Percentiles rank a stretch among this genome's conserved stretches.
These are phyloP conservation scores for Schizopygopsis pylzovi DNA, from an alignment of 2,797 vertebrate species.

Conservation along the genomic window DNA sequence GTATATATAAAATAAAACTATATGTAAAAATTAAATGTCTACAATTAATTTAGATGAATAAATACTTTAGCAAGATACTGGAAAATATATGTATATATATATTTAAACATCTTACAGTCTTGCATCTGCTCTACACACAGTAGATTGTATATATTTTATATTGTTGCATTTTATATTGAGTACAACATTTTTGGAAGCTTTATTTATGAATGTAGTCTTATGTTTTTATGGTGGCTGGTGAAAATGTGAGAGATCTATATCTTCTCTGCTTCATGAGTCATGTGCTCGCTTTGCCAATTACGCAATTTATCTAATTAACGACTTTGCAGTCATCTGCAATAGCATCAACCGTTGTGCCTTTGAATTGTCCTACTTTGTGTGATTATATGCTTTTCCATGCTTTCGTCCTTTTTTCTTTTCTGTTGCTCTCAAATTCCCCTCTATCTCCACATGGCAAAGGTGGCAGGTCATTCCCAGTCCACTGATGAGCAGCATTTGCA, in stretches of 20 bases:
- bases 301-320: conserved; percentile 46
- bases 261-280: conserved; percentile 1
- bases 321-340: not conserved
- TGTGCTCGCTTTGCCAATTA: conserved; percentile 33
- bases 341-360: conserved; percentile 2
- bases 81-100: not conserved
- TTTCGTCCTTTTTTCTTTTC: not conserved
- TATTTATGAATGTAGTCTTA: not conserved
- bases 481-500: conserved; percentile 53
- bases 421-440: not conserved
- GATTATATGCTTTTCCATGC: not conserved
- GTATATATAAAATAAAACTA: not conserved
- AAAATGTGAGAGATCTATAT: not conserved
- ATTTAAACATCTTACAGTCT: not conserved
- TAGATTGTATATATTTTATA: not conserved
- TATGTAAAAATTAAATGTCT: too few relatives aligned
- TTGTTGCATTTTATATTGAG: not conserved
- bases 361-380: conserved; percentile 3
- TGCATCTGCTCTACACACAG: not conserved
- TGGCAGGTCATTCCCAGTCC: conserved; percentile 57
- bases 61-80: not conserved
- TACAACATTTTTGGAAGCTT: not conserved
- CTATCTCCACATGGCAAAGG: conserved; percentile 41
- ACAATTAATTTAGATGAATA: not conserved
- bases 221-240: not conserved